Conservation (phyloP, 2,797 vertebrate genomes). For the Halcyon leucocephala region DNA sequence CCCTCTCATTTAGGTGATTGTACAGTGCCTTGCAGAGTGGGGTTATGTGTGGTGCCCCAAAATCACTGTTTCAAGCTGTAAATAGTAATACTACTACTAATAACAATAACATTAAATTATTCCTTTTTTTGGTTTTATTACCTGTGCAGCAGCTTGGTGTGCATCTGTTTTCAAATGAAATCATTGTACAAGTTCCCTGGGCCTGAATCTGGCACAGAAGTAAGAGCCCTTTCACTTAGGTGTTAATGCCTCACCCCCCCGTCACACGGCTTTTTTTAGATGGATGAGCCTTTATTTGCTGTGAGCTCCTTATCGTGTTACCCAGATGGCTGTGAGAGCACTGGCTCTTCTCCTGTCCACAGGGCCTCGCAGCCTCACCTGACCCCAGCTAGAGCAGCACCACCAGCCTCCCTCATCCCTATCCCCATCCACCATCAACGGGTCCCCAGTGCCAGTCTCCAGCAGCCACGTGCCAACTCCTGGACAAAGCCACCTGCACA, state of each 20-base stretch:
- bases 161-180: background rate
- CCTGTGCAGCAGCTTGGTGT: accelerated
- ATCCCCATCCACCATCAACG: background rate
- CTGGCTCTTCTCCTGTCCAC: background rate
- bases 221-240: background rate
- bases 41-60: background rate
- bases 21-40: background rate
- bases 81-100: background rate
- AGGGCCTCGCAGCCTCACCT: background rate
- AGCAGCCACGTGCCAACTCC: accelerated
- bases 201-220: background rate
- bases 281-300: background rate
- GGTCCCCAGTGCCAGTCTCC: background rate
- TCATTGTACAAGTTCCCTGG: background rate
- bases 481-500: background rate
- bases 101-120: background rate
- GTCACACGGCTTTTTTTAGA: conserved; percentile 11
- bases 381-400: background rate
- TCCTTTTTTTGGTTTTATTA: too few relatives aligned
- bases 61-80: background rate
- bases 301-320: background rate
- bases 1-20: background rate
- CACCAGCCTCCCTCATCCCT: background rate
- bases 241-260: background rate
- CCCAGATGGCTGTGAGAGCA: background rate